Conservation (phyloP, 2,888 invertebrate species). For the Laspeyria flexula region DNA sequence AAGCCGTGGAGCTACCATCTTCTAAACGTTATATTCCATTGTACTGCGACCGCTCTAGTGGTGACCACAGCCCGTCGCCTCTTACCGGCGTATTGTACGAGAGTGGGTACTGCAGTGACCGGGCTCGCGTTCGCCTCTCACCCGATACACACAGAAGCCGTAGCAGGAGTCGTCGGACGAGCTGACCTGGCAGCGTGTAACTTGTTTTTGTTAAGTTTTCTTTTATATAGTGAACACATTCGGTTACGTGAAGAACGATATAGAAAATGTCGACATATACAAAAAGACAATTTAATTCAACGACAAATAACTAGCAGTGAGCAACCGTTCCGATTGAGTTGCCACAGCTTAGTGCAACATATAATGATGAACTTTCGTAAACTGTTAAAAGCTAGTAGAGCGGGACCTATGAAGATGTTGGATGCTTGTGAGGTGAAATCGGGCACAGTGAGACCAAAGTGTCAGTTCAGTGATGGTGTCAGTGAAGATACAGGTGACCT, state of each 20-base stretch:
- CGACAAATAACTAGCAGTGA: slow-evolving; percentile 61
- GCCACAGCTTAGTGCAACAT: slow-evolving; percentile 76
- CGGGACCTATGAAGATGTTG: slow-evolving; percentile 72
- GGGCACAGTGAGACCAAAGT: slow-evolving; percentile 68
- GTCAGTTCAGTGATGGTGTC: slow-evolving; percentile 74
- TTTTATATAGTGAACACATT: slow-evolving; percentile 93
- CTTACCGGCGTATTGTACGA: slow-evolving; percentile 87
- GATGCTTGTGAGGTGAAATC: slow-evolving; percentile 67
- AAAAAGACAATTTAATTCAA: slow-evolving; percentile 62
- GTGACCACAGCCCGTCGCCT: slow-evolving; percentile 91
- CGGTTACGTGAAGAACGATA: slow-evolving; percentile 85
- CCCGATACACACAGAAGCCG: slow-evolving; percentile 98
- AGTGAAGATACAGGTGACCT: slow-evolving; percentile 78
- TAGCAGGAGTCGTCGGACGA: slow-evolving; percentile 97
- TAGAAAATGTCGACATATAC: slow-evolving; percentile 68
- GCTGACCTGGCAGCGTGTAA: slow-evolving; percentile 97
- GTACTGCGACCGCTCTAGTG: slow-evolving; percentile 93
- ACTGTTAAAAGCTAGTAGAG: slow-evolving; percentile 72
- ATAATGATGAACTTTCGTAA: slow-evolving; percentile 77
- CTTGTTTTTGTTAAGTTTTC: slow-evolving; percentile 94
- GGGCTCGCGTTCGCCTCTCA: slow-evolving; percentile 97
- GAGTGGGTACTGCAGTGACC: slow-evolving; percentile 90
- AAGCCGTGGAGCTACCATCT: slow-evolving; percentile 94
- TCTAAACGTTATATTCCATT: slow-evolving; percentile 94
- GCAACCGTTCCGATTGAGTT: slow-evolving; percentile 74